These are phyloP conservation scores for Caranx ignobilis DNA, from an alignment of 2,113 vertebrate species.

Conservation along the genomic window DNA sequence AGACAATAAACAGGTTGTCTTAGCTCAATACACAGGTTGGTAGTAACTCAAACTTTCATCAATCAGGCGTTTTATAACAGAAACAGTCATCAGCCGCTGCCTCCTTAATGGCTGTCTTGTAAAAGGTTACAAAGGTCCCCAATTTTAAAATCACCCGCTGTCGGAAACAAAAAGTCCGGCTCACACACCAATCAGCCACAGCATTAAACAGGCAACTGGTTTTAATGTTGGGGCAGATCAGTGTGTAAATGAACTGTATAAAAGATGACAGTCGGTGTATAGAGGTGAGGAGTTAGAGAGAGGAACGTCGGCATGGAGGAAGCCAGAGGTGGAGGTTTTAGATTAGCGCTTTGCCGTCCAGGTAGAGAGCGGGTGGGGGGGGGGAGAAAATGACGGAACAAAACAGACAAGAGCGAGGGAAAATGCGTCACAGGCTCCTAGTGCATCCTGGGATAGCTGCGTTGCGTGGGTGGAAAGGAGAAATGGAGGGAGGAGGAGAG, in stretches of 20 bases:
- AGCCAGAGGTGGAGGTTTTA: conserved; percentile 22
- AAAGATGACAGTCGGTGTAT: not conserved
- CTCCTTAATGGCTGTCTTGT: conserved; percentile 27
- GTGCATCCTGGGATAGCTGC: conserved; percentile 75
- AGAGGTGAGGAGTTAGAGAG: not conserved
- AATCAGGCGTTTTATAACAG: conserved; percentile 27
- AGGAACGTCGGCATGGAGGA: not conserved
- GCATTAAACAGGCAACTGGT: not conserved
- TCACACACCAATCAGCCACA: not conserved
- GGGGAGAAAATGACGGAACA: conserved; percentile 54
- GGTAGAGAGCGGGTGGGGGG: conserved; percentile 37
- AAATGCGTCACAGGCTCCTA: conserved; percentile 67
- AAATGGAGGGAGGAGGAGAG: conserved; percentile 43
- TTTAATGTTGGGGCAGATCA: not conserved
- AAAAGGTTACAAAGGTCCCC: conserved; percentile 40
- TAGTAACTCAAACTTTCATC: conserved; percentile 41
- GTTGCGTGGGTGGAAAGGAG: conserved; percentile 57
- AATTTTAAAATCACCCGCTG: not conserved
- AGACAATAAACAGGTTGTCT: conserved; percentile 21
- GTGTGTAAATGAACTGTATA: not conserved
- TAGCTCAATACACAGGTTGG: not conserved
- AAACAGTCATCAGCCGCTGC: conserved; percentile 22
- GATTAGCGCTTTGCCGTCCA: conserved; percentile 25
- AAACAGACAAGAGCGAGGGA: conserved; percentile 25
- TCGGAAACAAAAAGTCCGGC: not conserved